These are phyloP conservation scores for Ceratitis capitata DNA, from an alignment of 1,140 invertebrate genomes.

Conservation along the genomic window DNA sequence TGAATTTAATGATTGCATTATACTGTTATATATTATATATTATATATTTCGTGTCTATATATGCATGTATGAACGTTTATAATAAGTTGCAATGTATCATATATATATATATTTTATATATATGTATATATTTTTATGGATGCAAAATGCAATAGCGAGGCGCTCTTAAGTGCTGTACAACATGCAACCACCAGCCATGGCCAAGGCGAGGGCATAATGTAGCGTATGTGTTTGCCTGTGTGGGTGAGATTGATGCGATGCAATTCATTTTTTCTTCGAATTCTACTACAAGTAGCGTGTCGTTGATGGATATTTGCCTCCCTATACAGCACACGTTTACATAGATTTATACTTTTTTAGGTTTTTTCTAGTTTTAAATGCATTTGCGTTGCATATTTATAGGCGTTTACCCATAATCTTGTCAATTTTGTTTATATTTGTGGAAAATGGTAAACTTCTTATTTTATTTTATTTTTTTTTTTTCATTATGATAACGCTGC, in stretches of 20 bases:
- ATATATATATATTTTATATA: background rate
- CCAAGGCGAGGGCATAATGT: background rate
- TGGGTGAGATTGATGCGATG: background rate
- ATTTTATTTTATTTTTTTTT: background rate
- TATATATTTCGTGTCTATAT: background rate
- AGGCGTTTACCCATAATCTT: background rate
- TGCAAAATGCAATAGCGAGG: slow-evolving; percentile 25
- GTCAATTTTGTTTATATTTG: background rate
- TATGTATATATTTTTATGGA: background rate
- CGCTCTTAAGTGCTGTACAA: background rate
- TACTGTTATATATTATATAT: background rate
- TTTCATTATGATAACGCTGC: background rate
- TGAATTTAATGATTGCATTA: background rate
- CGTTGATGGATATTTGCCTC: background rate
- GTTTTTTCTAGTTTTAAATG: background rate
- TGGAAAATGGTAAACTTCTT: background rate
- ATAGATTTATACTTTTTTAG: background rate
- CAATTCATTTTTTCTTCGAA: background rate
- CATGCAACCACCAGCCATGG: background rate
- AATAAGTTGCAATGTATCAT: background rate
- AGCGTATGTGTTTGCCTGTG: background rate
- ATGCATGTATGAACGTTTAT: background rate
- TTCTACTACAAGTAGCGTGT: background rate
- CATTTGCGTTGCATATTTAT: background rate
- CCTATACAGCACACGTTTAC: background rate